Conservation (phyloP, 2,888 invertebrate species). For the Mesorhabditis sp. region DNA sequence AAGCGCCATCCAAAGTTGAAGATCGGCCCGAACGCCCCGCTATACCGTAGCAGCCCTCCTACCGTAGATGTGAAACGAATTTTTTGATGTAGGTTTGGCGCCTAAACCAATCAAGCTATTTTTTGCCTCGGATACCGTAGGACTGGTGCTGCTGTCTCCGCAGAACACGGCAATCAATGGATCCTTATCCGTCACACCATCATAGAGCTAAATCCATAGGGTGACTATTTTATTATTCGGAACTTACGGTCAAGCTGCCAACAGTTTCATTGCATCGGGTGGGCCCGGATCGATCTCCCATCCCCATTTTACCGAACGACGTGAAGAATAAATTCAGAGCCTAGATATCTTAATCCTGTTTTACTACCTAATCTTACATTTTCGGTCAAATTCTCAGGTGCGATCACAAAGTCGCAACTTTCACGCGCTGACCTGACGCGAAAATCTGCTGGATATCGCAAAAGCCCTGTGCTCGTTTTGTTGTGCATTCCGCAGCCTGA, state of each 20-base stretch:
- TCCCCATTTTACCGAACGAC: constrained; percentile 23
- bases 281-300: constrained; percentile 13
- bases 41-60: constrained; percentile 5
- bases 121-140: constrained; percentile 8
- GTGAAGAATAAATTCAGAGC: constrained; percentile 31
- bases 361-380: constrained; percentile 6
- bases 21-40: neutral
- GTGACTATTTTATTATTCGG: neutral
- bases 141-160: constrained; percentile 21
- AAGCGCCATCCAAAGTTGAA: neutral
- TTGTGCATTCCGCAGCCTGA: constrained; percentile 4
- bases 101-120: neutral
- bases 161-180: constrained; percentile 31
- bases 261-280: constrained; percentile 29
- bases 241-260: constrained; percentile 21
- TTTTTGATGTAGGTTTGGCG: neutral
- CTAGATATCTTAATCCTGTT: constrained; percentile 11
- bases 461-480: neutral
- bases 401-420: constrained; percentile 17
- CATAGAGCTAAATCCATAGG: constrained; percentile 19
- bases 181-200: constrained; percentile 24
- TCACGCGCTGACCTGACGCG: constrained; percentile 1
- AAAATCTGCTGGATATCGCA: neutral
- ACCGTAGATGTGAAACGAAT: neutral
- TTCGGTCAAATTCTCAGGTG: constrained; percentile 8